Conservation (phyloP, 2,797 vertebrate genomes). For the Myripristis murdjan region DNA sequence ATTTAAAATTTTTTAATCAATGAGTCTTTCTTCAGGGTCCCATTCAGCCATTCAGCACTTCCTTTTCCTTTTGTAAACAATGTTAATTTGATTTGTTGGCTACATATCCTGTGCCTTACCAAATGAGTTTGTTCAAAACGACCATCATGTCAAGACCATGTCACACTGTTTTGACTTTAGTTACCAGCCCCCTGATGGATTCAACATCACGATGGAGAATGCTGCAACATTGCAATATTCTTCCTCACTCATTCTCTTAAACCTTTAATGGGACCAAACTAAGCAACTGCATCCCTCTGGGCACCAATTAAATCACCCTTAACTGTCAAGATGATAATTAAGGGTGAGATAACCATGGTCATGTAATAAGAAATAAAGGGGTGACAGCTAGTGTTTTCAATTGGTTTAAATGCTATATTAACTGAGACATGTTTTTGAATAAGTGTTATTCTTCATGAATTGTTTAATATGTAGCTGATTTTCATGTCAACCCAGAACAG, state of each 20-base stretch:
- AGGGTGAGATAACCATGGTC: not conserved
- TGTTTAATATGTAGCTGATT: not conserved
- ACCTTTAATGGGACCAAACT: not conserved
- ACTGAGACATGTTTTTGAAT: not conserved
- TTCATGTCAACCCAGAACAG: not conserved
- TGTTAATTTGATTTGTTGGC: not conserved
- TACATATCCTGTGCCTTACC: not conserved
- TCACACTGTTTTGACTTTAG: not conserved
- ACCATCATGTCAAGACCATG: not conserved
- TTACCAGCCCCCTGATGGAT: not conserved
- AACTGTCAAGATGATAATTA: no score
- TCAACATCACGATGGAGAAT: not conserved
- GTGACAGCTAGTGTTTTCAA: not conserved
- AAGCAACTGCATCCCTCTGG: conserved; percentile 1
- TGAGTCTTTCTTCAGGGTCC: no score
- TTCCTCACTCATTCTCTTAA: not conserved
- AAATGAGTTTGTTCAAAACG: not conserved
- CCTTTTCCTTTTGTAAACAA: no score
- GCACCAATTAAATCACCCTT: conserved; percentile 5
- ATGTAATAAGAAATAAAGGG: not conserved
- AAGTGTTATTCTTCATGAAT: not conserved
- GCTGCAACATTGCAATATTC: not conserved
- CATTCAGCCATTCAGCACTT: no score
- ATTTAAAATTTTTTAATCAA: no score
- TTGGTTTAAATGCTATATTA: not conserved